Conservation (phyloP, 2,797 vertebrate genomes). For the Ctenosaura bakeri region DNA sequence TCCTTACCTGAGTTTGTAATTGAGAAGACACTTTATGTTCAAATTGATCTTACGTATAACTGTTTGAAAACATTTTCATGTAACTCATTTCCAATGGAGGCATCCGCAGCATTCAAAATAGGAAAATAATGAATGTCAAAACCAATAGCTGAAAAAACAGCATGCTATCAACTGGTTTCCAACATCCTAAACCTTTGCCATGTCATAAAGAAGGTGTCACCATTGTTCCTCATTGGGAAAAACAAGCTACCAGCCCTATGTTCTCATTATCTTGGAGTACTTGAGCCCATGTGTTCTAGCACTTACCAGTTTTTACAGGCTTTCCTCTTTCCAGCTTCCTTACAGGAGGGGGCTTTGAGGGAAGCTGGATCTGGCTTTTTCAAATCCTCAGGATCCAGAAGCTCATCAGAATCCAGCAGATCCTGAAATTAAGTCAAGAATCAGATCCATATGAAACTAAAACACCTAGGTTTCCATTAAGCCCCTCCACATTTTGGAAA, state of each 20-base stretch:
- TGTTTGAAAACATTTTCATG: neutral
- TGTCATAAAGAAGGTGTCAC: neutral
- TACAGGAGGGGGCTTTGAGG: conserved; percentile 86
- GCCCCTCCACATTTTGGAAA: neutral
- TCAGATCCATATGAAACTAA: neutral
- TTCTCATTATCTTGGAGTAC: neutral
- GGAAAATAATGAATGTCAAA: neutral
- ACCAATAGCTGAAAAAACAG: neutral
- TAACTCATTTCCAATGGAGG: neutral
- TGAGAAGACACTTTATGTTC: neutral
- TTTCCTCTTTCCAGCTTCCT: conserved; percentile 87
- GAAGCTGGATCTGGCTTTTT: conserved; percentile 92
- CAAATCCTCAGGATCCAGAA: conserved; percentile 92
- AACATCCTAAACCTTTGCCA: neutral
- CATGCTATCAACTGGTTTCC: too few relatives aligned
- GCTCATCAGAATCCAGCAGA: conserved; percentile 92
- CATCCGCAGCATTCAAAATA: neutral
- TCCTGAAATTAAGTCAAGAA: conserved; percentile 81
- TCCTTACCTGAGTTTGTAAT: neutral
- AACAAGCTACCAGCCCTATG: neutral
- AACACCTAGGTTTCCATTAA: neutral
- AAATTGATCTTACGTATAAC: neutral
- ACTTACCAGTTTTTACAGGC: conserved; percentile 97
- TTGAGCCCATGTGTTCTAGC: fast-evolving
- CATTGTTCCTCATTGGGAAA: neutral